phyloP scores from a whole-genome alignment of 1,140 invertebrate genomes.

The Danaus plexippus region DNA sequence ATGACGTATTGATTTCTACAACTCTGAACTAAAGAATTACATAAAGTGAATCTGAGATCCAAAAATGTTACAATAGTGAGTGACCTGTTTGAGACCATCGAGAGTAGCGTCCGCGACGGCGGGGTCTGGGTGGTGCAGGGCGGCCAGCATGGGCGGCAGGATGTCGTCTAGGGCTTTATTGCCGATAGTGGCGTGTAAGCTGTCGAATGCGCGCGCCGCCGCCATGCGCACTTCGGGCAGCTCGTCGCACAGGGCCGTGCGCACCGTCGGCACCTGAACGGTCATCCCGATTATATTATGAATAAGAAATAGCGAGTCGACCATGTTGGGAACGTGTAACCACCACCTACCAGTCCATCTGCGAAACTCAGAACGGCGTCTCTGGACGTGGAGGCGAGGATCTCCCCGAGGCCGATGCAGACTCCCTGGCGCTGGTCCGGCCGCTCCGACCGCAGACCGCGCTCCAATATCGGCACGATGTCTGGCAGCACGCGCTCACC shows the following conservation, averaged over 20 bases:
- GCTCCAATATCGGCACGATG: constrained; percentile 97
- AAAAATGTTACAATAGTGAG: neutral
- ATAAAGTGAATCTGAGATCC: too few species aligned
- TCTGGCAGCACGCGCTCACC: constrained; percentile 98
- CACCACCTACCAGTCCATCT: constrained; percentile 82
- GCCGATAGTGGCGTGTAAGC: constrained; percentile 94
- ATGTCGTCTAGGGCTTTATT: constrained; percentile 97
- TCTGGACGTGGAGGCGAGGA: constrained; percentile 95
- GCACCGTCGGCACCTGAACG: constrained; percentile 87
- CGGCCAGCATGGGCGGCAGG: constrained; percentile 89
- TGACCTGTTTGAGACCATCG: constrained; percentile 90
- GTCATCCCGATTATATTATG: neutral
- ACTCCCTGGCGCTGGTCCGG: constrained; percentile 97
- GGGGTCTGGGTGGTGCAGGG: constrained; percentile 84
- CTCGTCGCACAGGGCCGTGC: constrained; percentile 94
- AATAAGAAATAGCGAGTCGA: too few species aligned
- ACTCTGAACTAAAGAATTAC: too few species aligned
- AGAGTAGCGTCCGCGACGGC: constrained; percentile 87
- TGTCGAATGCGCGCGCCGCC: constrained; percentile 97
- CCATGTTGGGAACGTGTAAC: neutral
- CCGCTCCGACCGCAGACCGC: constrained; percentile 90
- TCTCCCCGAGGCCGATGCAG: constrained; percentile 98
- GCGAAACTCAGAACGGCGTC: constrained; percentile 96
- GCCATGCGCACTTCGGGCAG: constrained; percentile 93
- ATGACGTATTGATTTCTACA: too few species aligned